Percentiles rank a stretch among this genome's conserved stretches.
Evolutionary conservation across 1,140 invertebrate species (phyloP).

Genomic region (Octopus bimaculoides): DNA sequence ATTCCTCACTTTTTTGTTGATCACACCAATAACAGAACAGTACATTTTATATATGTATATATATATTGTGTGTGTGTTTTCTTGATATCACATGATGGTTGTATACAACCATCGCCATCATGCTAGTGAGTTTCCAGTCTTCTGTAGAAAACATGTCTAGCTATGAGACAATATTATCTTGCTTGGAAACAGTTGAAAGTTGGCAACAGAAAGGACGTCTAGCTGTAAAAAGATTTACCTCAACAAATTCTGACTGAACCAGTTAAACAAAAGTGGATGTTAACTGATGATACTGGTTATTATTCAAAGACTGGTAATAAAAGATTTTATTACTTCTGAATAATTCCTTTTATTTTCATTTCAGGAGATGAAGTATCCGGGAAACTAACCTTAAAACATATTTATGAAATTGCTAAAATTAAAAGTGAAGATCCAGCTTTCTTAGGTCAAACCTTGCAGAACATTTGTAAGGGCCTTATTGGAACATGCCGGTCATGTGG

Average conservation of each 20-base stretch:
- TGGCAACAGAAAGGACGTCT: neutral
- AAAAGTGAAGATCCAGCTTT: slow-evolving; percentile 82
- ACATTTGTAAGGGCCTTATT: slow-evolving; percentile 79
- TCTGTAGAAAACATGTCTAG: too few relatives aligned
- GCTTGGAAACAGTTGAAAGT: neutral
- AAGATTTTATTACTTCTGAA: neutral
- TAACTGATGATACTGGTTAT: neutral
- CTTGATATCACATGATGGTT: too few relatives aligned
- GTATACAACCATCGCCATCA: too few relatives aligned
- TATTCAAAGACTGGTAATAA: neutral
- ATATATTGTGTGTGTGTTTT: too few relatives aligned
- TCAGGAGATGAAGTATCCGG: slow-evolving; percentile 78
- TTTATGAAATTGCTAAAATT: slow-evolving; percentile 97
- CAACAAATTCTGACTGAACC: neutral
- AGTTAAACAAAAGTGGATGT: too few relatives aligned
- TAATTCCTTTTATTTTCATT: slow-evolving; percentile 24
- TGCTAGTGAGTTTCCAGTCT: too few relatives aligned
- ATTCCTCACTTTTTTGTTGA: too few relatives aligned
- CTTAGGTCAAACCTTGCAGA: slow-evolving; percentile 67
- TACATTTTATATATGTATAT: too few relatives aligned
- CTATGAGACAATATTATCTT: too few relatives aligned
- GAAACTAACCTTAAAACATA: slow-evolving; percentile 90
- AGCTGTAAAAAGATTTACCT: neutral
- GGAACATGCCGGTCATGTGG: slow-evolving; percentile 75
- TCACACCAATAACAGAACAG: too few relatives aligned